A percentile compares a stretch with the other conserved stretches of the same genome.
Conservation (phyloP, 2,797 vertebrate genomes). For the Propithecus perrieri region DNA sequence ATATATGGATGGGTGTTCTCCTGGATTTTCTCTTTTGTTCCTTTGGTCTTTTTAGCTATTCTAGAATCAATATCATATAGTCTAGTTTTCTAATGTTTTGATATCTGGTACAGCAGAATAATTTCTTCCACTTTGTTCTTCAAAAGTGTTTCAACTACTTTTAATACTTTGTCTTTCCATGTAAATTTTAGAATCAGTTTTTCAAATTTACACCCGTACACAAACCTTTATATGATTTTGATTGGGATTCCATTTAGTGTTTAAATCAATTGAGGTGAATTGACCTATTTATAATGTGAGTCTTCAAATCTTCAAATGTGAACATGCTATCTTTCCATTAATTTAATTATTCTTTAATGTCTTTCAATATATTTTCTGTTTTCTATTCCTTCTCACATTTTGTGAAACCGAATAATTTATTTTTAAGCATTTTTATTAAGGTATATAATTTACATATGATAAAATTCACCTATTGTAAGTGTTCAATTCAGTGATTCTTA, state of each 20-base stretch:
- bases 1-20: slow-evolving; percentile 4
- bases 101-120: not conserved
- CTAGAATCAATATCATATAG: not conserved
- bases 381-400: slow-evolving; percentile 36
- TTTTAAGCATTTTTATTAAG: slow-evolving; percentile 27
- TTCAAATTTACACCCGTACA: not conserved
- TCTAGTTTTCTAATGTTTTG: slow-evolving; percentile 5
- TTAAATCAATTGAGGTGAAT: slow-evolving; percentile 18
- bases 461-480: not conserved
- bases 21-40: slow-evolving; percentile 5
- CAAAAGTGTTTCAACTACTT: slow-evolving; percentile 14
- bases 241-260: not conserved
- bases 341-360: slow-evolving; percentile 38
- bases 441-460: slow-evolving; percentile 26
- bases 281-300: not conserved
- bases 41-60: slow-evolving; percentile 36
- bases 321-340: slow-evolving; percentile 11
- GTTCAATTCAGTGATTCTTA: not conserved
- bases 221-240: not conserved
- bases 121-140: not conserved
- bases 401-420: not conserved
- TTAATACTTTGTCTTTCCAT: slow-evolving; percentile 7
- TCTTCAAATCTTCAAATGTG: not conserved
- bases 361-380: slow-evolving; percentile 17
- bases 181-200: slow-evolving; percentile 38